These are phyloP conservation scores for Cetoscarus ocellatus DNA, from an alignment of 2,797 vertebrate species.

Conservation along the genomic window DNA sequence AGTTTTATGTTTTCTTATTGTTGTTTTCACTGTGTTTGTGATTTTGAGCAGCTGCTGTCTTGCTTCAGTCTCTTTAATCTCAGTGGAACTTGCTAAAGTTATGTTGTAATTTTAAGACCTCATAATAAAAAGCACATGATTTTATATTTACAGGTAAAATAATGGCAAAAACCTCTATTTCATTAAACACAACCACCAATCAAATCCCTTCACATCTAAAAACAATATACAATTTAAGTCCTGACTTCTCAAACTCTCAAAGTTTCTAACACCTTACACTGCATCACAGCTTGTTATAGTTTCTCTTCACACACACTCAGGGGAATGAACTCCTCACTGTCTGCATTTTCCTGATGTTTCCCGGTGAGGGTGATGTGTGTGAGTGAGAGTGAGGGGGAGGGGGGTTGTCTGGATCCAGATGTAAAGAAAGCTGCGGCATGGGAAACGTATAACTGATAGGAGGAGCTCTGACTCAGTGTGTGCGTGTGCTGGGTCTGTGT, in stretches of 20 bases:
- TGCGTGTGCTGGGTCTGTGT: conserved; percentile 18
- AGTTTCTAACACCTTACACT: not conserved
- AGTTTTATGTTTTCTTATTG: too few species aligned
- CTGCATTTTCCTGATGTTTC: conserved; percentile 31
- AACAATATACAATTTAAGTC: too few species aligned
- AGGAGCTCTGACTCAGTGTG: conserved; percentile 59
- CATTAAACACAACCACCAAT: too few species aligned
- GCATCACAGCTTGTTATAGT: conserved; percentile 8
- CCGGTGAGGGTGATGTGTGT: conserved; percentile 50
- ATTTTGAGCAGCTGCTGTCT: too few species aligned
- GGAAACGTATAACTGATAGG: conserved; percentile 60
- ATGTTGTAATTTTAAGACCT: too few species aligned
- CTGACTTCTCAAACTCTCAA: too few species aligned
- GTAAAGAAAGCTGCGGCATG: conserved; percentile 48
- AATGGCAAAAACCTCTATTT: too few species aligned
- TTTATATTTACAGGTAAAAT: not conserved
- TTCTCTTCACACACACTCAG: conserved; percentile 22
- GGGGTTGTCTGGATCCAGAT: conserved; percentile 58
- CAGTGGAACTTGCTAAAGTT: too few species aligned
- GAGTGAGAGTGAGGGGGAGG: conserved; percentile 23
- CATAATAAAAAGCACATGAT: not conserved
- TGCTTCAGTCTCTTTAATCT: not conserved
- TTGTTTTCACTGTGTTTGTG: too few species aligned
- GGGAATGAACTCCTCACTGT: conserved; percentile 22
- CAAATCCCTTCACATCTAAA: too few species aligned